Conservation (phyloP, 2,113 vertebrate species). For the Maccullochella peelii region DNA sequence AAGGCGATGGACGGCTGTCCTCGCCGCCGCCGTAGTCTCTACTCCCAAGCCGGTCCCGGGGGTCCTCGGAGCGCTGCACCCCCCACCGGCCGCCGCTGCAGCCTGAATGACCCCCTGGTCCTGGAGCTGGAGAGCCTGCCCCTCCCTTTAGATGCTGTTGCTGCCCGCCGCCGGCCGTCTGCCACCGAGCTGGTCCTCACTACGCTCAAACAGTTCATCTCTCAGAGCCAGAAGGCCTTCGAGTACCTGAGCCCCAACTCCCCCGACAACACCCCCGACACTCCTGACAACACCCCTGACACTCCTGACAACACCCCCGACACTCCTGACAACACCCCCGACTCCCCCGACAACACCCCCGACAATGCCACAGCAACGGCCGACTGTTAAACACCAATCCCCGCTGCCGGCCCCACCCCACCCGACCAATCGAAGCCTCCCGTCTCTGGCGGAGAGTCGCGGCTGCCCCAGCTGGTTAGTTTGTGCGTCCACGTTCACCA, state of each 20-base stretch:
- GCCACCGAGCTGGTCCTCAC: constrained; percentile 73
- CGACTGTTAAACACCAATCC: not conserved
- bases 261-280: constrained; percentile 8
- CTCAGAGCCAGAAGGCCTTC: constrained; percentile 81
- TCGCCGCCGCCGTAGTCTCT: constrained; percentile 72
- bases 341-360: not conserved
- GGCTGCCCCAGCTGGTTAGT: constrained; percentile 41
- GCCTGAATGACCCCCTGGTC: constrained; percentile 45
- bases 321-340: not conserved
- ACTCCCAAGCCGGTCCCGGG: constrained; percentile 29
- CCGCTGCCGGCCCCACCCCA: not conserved
- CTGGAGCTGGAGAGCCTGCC: constrained; percentile 25
- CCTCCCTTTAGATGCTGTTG: not conserved
- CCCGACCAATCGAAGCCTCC: not conserved
- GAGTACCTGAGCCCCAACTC: constrained; percentile 77
- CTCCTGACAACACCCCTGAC: not conserved
- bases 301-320: not conserved
- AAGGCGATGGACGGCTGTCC: constrained; percentile 80
- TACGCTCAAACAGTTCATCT: constrained; percentile 79
- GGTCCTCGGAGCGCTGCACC: constrained; percentile 29
- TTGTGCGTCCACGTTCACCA: constrained; percentile 8
- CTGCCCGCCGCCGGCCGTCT: constrained; percentile 61
- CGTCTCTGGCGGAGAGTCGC: too few relatives aligned
- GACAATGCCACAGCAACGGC: not conserved
- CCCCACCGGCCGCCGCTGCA: constrained; percentile 54